phyloP scores from a whole-genome alignment of 1,140 invertebrate species.

The Carcinoscorpius rotundicauda region DNA sequence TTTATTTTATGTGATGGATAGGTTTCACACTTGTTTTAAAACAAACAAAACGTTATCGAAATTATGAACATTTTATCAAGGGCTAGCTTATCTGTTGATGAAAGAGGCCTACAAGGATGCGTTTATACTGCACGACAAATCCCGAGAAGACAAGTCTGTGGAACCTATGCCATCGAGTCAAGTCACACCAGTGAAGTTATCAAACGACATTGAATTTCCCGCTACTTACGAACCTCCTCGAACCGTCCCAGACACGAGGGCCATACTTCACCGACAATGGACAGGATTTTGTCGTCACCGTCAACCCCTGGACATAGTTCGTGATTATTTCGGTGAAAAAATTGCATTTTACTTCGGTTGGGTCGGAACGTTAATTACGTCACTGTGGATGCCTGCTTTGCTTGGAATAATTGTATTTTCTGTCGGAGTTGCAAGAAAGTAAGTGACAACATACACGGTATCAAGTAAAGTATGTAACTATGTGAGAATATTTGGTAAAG shows the following conservation, averaged over 20 bases:
- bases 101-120: conserved; percentile 31
- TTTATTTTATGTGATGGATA: not conserved
- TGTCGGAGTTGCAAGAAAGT: conserved; percentile 28
- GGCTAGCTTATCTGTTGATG: conserved; percentile 32
- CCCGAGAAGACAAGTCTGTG: conserved; percentile 12
- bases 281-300: not conserved
- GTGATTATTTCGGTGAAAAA: conserved; percentile 38
- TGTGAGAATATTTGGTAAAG: conserved; percentile 1
- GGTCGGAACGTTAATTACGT: conserved; percentile 30
- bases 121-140: conserved; percentile 33
- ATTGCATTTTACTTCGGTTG: conserved; percentile 39
- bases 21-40: not conserved
- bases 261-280: conserved; percentile 5
- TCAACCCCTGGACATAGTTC: conserved; percentile 13
- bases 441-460: not conserved
- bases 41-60: conserved; percentile 7
- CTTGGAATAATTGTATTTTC: conserved; percentile 35
- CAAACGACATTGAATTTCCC: too few species aligned
- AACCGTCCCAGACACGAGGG: not conserved
- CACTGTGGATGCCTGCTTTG: conserved; percentile 33
- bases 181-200: not conserved
- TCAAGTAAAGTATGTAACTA: not conserved
- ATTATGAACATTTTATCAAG: conserved; percentile 19
- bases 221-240: not conserved
- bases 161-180: not conserved